Percentiles rank a stretch among this genome's conserved stretches.
These are phyloP conservation scores for Lasioglossum morio DNA, from an alignment of 2,888 invertebrate species.

Conservation along the genomic window DNA sequence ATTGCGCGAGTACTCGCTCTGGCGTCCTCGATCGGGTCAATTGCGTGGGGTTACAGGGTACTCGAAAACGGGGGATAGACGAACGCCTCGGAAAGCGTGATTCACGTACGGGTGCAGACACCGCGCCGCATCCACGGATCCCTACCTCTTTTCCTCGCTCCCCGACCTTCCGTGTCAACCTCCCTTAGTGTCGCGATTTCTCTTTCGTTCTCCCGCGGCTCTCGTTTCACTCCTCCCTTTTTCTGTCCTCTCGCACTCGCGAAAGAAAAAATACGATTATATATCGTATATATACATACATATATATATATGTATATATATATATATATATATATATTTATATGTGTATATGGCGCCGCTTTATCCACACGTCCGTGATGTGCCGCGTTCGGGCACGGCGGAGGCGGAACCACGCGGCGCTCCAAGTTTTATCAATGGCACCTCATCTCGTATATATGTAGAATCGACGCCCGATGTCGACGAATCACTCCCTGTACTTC, in stretches of 20 bases:
- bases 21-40: conserved; percentile 69
- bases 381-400: conserved; percentile 68
- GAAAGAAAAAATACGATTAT: conserved; percentile 58
- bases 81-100: conserved; percentile 77
- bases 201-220: conserved; percentile 24
- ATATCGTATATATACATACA: conserved; percentile 20
- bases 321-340: background rate
- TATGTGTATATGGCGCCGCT: conserved; percentile 63
- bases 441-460: conserved; percentile 62
- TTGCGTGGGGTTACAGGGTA: conserved; percentile 69
- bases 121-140: conserved; percentile 69
- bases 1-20: conserved; percentile 25
- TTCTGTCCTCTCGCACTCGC: conserved; percentile 32
- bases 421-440: conserved; percentile 64
- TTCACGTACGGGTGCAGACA: conserved; percentile 78
- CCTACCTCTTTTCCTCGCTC: conserved; percentile 31
- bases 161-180: conserved; percentile 18
- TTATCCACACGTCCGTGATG: conserved; percentile 65
- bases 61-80: conserved; percentile 71
- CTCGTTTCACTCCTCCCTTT: conserved; percentile 44
- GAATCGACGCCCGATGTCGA: conserved; percentile 53
- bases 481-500: conserved; percentile 42
- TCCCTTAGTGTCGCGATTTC: conserved; percentile 35
- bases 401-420: conserved; percentile 70
- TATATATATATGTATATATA: background rate